A percentile compares a stretch with the other conserved stretches of the same genome.
Evolutionary conservation across 2,113 vertebrate genomes (phyloP).

Genomic region (Silurus meridionalis): DNA sequence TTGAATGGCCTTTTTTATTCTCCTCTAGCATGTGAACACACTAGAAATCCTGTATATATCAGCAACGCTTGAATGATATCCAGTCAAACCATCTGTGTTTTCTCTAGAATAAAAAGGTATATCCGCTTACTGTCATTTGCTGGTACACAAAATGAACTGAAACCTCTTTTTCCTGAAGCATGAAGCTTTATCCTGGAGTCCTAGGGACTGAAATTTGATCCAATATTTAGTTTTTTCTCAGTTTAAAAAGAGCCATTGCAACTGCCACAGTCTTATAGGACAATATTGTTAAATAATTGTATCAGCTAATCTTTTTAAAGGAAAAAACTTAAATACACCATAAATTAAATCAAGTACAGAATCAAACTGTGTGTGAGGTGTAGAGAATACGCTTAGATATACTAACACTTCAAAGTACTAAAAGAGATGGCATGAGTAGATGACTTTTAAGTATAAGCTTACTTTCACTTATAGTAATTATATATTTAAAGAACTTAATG

Average conservation of each 20-base stretch:
- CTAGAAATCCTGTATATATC: background rate
- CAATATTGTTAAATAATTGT: background rate
- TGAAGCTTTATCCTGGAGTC: constrained; percentile 7
- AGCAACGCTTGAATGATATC: constrained; percentile 9
- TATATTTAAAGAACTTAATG: background rate
- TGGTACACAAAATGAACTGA: background rate
- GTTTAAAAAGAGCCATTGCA: background rate
- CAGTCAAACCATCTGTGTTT: background rate
- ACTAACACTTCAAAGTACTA: background rate
- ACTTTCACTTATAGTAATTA: background rate
- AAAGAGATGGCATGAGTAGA: background rate
- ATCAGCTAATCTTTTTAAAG: background rate
- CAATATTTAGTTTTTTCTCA: background rate
- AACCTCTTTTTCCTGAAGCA: background rate
- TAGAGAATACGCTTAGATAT: background rate
- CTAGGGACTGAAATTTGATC: background rate
- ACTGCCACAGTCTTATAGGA: background rate
- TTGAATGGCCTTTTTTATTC: constrained; percentile 30
- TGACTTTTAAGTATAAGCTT: background rate
- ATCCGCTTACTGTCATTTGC: background rate
- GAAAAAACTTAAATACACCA: background rate
- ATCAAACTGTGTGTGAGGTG: background rate
- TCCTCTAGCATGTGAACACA: background rate
- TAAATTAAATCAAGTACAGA: background rate
- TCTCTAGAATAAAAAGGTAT: background rate